Conservation (phyloP, 1,140 invertebrate species). For the Stratiolaelaps scimitus region DNA sequence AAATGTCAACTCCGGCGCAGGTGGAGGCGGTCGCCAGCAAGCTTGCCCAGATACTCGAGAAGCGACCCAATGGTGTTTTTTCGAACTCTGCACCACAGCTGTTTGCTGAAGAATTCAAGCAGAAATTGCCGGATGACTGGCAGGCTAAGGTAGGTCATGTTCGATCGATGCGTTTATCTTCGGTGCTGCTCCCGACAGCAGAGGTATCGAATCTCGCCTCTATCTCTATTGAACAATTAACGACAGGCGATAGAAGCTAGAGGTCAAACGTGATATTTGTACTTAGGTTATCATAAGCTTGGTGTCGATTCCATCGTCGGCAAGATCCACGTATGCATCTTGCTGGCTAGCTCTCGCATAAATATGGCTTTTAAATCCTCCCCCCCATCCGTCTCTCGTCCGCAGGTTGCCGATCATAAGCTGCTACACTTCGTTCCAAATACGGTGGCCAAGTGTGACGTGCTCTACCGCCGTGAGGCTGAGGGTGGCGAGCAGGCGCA, state of each 20-base stretch:
- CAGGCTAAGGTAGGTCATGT: neutral
- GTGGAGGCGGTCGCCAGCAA: neutral
- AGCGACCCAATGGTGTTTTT: conserved; percentile 11
- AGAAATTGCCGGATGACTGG: conserved; percentile 22
- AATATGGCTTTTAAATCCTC: too few relatives aligned
- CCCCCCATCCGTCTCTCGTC: too few relatives aligned
- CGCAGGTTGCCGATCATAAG: neutral
- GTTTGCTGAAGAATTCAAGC: conserved; percentile 16
- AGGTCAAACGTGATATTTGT: too few relatives aligned
- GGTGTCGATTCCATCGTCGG: too few relatives aligned
- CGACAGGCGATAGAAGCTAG: too few relatives aligned
- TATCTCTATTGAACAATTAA: too few relatives aligned
- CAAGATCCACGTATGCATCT: too few relatives aligned
- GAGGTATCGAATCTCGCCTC: too few relatives aligned
- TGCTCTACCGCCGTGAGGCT: neutral
- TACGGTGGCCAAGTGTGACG: conserved; percentile 2
- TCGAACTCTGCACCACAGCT: conserved; percentile 14
- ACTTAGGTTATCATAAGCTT: too few relatives aligned
- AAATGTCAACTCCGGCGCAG: conserved; percentile 1
- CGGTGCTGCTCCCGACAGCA: too few relatives aligned
- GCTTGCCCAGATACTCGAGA: conserved; percentile 24
- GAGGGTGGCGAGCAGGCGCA: neutral
- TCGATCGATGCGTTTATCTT: too few relatives aligned
- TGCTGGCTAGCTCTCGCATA: too few relatives aligned
- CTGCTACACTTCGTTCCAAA: conserved; percentile 15